Conservation (phyloP, 2,113 vertebrate species). For the Oxyura jamaicensis region DNA sequence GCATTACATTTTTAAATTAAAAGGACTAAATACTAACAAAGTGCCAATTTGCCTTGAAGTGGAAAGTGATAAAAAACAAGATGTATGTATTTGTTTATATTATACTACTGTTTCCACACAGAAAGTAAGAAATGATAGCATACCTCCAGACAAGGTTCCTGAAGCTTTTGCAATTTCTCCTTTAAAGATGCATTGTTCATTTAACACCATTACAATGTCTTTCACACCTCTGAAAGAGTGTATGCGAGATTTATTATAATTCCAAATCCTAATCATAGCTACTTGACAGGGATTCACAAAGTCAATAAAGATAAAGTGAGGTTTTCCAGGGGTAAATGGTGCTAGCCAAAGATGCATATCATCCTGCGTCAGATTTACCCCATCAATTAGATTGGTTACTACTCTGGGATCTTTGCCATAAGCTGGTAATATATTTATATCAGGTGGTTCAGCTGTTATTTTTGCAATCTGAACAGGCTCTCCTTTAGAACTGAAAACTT, state of each 20-base stretch:
- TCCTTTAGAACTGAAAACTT: conserved; percentile 91
- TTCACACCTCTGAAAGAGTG: conserved; percentile 93
- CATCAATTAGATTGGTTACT: conserved; percentile 87
- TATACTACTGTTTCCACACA: background rate
- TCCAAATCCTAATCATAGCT: conserved; percentile 97
- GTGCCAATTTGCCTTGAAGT: background rate
- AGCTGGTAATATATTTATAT: conserved; percentile 92
- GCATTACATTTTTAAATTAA: background rate
- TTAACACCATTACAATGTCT: conserved; percentile 89
- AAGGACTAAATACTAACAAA: background rate
- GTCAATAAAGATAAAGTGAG: conserved; percentile 85
- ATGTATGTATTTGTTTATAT: background rate
- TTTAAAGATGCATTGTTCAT: conserved; percentile 87
- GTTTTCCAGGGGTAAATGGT: conserved; percentile 87
- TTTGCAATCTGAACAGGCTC: conserved; percentile 81
- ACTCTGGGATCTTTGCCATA: conserved; percentile 90
- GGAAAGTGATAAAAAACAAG: background rate
- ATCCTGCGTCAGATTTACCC: conserved; percentile 93
- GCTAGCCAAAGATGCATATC: conserved; percentile 98
- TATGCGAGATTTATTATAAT: conserved; percentile 98
- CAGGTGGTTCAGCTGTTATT: conserved; percentile 88
- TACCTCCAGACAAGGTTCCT: conserved; percentile 92
- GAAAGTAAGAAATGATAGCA: background rate
- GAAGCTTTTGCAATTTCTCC: conserved; percentile 98
- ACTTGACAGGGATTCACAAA: conserved; percentile 85